These are phyloP conservation scores for Danio tinwini DNA, from an alignment of 2,797 vertebrate genomes.

Conservation along the genomic window DNA sequence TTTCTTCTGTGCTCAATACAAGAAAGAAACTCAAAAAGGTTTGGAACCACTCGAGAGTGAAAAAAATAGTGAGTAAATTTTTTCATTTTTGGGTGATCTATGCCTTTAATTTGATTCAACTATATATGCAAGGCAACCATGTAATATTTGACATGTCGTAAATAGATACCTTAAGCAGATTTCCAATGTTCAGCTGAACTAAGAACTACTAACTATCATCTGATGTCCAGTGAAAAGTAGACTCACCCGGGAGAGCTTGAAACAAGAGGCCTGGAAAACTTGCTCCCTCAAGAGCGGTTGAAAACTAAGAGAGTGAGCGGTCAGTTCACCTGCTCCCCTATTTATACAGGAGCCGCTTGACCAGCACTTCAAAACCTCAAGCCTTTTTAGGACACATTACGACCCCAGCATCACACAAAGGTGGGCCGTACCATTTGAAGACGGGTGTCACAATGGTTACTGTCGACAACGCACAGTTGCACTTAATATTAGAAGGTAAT, in stretches of 20 bases:
- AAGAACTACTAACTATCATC: not conserved
- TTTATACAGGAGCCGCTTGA: conserved; percentile 59
- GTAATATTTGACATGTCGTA: too few relatives aligned
- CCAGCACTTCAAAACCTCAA: conserved; percentile 48
- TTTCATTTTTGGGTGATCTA: not conserved
- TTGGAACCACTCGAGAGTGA: not conserved
- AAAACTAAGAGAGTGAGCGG: conserved; percentile 42
- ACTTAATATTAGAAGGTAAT: conserved; percentile 65
- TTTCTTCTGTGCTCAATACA: too few relatives aligned
- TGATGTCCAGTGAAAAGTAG: conserved; percentile 6
- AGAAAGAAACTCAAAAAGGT: not conserved
- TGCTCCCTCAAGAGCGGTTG: conserved; percentile 61
- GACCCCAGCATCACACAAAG: conserved; percentile 54
- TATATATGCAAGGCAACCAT: too few relatives aligned
- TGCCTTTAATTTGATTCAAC: too few relatives aligned
- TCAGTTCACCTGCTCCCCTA: conserved; percentile 60
- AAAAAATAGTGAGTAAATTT: not conserved
- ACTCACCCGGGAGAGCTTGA: conserved; percentile 65
- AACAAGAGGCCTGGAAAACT: conserved; percentile 55
- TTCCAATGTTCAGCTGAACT: too few relatives aligned
- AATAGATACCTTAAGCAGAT: too few relatives aligned
- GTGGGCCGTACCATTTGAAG: conserved; percentile 54
- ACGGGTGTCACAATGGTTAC: conserved; percentile 53
- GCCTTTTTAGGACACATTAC: conserved; percentile 70
- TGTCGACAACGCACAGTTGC: conserved; percentile 26